Evolutionary conservation across 2,113 vertebrate genomes (phyloP).

Genomic region (Heliornis fulica): DNA sequence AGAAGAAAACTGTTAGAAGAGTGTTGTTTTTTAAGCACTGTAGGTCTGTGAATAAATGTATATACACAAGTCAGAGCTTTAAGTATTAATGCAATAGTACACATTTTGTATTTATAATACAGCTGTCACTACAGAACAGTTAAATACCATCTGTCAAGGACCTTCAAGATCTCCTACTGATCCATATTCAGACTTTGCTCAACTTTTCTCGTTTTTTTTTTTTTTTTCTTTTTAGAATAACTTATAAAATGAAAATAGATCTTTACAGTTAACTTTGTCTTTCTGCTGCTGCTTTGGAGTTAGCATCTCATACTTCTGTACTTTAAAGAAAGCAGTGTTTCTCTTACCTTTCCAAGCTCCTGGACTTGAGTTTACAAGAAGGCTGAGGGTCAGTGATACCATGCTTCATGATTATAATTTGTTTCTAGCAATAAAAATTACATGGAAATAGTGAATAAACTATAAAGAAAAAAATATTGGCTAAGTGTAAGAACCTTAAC

Average conservation of each 20-base stretch:
- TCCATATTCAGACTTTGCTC: not conserved
- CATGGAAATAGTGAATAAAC: not conserved
- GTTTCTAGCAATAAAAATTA: not conserved
- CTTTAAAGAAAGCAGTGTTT: not conserved
- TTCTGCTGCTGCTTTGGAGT: not conserved
- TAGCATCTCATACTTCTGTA: not conserved
- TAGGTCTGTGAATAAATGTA: slow-evolving; percentile 1
- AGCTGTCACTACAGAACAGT: not conserved
- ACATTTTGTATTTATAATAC: not conserved
- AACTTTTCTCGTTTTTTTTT: not conserved
- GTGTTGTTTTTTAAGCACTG: not conserved
- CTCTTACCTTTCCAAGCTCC: not conserved
- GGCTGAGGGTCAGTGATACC: not conserved
- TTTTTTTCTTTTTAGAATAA: not conserved
- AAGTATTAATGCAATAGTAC: not conserved
- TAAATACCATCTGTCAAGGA: not conserved
- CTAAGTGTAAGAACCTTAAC: not conserved
- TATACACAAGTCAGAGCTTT: not conserved
- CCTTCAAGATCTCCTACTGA: not conserved
- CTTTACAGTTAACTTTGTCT: not conserved
- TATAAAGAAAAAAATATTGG: not conserved
- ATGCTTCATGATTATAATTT: not conserved
- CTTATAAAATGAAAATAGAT: not conserved
- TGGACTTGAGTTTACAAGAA: not conserved
- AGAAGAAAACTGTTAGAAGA: not conserved